These are phyloP conservation scores for Philaethria dido DNA, from an alignment of 2,888 invertebrate genomes.

Conservation along the genomic window DNA sequence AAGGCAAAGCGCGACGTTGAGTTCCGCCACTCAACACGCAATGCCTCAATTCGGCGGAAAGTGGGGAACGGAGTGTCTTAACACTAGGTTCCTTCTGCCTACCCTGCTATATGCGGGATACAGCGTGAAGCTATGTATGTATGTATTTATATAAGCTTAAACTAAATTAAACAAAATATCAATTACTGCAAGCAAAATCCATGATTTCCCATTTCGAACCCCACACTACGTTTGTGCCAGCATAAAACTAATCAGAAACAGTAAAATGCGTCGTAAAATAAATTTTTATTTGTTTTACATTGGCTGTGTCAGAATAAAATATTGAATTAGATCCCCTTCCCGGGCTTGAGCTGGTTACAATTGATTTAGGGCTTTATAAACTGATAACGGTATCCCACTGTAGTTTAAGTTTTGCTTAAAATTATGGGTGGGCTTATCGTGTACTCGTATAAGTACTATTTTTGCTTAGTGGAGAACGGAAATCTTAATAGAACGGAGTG, in stretches of 20 bases:
- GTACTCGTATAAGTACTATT: too few relatives aligned
- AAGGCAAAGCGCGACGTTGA: too few relatives aligned
- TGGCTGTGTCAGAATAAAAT: slow-evolving; percentile 47
- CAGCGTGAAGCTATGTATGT: too few relatives aligned
- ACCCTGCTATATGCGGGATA: too few relatives aligned
- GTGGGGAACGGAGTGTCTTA: too few relatives aligned
- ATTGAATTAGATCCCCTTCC: slow-evolving; percentile 38
- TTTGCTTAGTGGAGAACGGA: too few relatives aligned
- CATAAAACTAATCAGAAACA: slow-evolving; percentile 39
- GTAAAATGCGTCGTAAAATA: slow-evolving; percentile 58
- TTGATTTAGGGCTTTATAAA: slow-evolving; percentile 41
- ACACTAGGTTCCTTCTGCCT: too few relatives aligned
- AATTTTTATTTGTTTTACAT: slow-evolving; percentile 66
- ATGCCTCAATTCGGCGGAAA: too few relatives aligned
- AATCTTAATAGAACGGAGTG: too few relatives aligned
- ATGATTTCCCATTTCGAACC: not conserved
- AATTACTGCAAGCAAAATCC: slow-evolving; percentile 22
- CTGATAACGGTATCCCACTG: slow-evolving; percentile 36
- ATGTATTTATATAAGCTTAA: too few relatives aligned
- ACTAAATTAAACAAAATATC: not conserved
- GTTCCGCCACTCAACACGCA: too few relatives aligned
- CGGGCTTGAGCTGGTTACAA: slow-evolving; percentile 27
- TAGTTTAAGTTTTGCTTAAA: not conserved
- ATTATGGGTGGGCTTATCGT: slow-evolving; percentile 1
- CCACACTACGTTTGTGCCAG: slow-evolving; percentile 17